A percentile compares a stretch with the other conserved stretches of the same genome.
phyloP scores from a whole-genome alignment of 2,888 invertebrate genomes.

The Sepiola atlantica region DNA sequence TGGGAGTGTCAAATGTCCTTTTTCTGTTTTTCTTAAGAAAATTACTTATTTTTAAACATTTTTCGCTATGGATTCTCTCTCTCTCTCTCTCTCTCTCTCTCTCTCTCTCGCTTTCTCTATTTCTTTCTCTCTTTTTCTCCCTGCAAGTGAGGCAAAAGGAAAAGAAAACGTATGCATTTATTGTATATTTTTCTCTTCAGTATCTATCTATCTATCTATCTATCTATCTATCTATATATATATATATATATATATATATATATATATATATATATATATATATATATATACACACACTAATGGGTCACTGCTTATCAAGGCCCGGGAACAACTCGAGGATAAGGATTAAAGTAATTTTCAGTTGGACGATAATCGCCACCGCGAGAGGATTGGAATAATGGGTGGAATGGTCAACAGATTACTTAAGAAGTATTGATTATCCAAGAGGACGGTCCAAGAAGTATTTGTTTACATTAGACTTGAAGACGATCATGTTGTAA shows the following conservation, averaged over 20 bases:
- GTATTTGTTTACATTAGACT: no score
- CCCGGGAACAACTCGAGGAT: no score
- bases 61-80: not conserved
- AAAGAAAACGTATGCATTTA: not conserved
- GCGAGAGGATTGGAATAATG: no score
- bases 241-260: no score
- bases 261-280: not conserved
- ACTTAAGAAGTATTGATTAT: no score
- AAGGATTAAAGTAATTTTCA: no score
- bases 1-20: not conserved
- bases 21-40: not conserved
- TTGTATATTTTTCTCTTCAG: not conserved
- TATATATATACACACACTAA: not conserved
- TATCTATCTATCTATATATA: not conserved
- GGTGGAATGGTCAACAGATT: no score
- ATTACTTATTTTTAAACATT: not conserved
- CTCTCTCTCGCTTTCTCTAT: no score
- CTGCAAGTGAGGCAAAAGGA: not conserved
- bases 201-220: not conserved
- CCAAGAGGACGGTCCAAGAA: no score
- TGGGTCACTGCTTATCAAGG: no score
- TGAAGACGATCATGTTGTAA: no score
- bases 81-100: not conserved
- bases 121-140: not conserved
- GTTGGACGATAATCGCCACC: no score